Evolutionary conservation across 2,888 invertebrate genomes (phyloP).

Genomic region (Caenorhabditis drosophilae): DNA sequence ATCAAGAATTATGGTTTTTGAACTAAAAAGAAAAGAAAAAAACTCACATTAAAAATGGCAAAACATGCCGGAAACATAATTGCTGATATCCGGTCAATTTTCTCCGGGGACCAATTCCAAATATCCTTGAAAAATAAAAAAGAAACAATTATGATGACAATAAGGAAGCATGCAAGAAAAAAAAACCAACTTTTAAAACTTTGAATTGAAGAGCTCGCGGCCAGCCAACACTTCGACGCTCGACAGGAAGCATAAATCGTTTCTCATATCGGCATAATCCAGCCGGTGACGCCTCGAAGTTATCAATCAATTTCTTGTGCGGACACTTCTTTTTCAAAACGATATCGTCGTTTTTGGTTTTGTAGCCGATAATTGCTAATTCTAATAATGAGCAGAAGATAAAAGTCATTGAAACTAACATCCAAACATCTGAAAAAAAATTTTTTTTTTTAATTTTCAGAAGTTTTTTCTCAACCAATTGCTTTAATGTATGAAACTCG

Average conservation of each 20-base stretch:
- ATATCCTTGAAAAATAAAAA: slow-evolving; percentile 17
- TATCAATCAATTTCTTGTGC: slow-evolving; percentile 53
- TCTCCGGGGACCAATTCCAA: slow-evolving; percentile 59
- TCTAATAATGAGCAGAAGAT: slow-evolving; percentile 66
- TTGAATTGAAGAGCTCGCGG: slow-evolving; percentile 12
- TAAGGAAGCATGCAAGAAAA: not conserved
- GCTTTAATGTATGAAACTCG: slow-evolving; percentile 69
- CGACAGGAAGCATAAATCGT: slow-evolving; percentile 55
- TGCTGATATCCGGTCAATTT: slow-evolving; percentile 60
- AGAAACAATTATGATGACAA: no score
- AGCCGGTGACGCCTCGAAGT: slow-evolving; percentile 49
- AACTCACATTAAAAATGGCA: slow-evolving; percentile 67
- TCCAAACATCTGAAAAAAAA: slow-evolving; percentile 68
- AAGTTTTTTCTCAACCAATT: no score
- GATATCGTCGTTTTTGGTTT: slow-evolving; percentile 60
- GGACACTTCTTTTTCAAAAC: slow-evolving; percentile 51
- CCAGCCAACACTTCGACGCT: slow-evolving; percentile 35
- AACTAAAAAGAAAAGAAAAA: not conserved
- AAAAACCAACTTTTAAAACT: not conserved
- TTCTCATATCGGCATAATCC: slow-evolving; percentile 54
- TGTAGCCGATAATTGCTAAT: slow-evolving; percentile 67
- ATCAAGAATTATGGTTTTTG: no score
- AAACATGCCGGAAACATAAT: slow-evolving; percentile 67
- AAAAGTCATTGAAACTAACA: slow-evolving; percentile 68
- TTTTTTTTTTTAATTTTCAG: no score